Percentiles rank a stretch among this genome's conserved stretches.
phyloP scores from a whole-genome alignment of 2,113 vertebrate genomes.

The Osmerus mordax region DNA sequence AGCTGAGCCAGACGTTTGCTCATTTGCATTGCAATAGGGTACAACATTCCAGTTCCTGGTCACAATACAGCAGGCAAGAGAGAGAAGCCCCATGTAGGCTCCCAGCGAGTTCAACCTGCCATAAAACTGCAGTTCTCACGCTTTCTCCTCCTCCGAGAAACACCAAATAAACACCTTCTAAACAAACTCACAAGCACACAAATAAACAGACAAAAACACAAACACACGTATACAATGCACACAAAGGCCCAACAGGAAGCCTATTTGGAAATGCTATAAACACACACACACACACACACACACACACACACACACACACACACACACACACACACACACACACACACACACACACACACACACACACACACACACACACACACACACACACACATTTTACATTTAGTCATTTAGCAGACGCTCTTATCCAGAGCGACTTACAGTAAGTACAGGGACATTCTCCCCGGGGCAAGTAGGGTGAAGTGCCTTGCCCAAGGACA shows the following conservation, averaged over 20 bases:
- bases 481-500: no score
- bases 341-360: no score
- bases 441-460: no score
- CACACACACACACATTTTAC: no score
- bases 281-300: no score
- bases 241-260: constrained; percentile 28
- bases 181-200: neutral
- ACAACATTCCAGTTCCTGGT: constrained; percentile 39
- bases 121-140: constrained; percentile 43
- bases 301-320: no score
- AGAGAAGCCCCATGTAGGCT: constrained; percentile 29
- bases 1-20: constrained; percentile 9
- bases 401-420: no score
- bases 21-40: constrained; percentile 50
- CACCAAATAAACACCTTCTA: constrained; percentile 37
- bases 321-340: no score
- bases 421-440: no score
- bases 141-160: constrained; percentile 19
- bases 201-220: neutral
- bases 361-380: no score
- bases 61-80: constrained; percentile 33
- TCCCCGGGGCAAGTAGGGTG: no score
- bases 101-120: constrained; percentile 38
- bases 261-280: no score
- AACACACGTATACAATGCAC: constrained; percentile 6